Conservation (phyloP, 2,113 vertebrate genomes). For the Progne subis region DNA sequence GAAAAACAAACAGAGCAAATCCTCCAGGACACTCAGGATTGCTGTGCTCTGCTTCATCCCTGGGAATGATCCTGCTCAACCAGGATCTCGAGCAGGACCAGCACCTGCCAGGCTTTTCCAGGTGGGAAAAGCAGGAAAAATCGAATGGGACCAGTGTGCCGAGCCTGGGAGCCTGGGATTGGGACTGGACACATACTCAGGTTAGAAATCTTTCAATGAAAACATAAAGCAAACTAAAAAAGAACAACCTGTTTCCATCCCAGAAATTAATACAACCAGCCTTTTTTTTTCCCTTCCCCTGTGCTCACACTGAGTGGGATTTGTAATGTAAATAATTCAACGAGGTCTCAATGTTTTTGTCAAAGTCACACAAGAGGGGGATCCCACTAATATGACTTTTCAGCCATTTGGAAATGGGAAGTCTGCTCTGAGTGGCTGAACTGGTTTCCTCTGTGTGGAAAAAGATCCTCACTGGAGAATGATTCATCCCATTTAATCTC, state of each 20-base stretch:
- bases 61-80: not conserved
- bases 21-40: not conserved
- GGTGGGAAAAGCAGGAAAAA: not conserved
- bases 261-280: not conserved
- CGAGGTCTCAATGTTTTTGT: not conserved
- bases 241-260: not conserved
- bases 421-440: not conserved
- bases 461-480: constrained; percentile 25
- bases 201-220: not conserved
- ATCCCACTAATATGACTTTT: not conserved
- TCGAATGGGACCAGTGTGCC: not conserved
- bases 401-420: not conserved
- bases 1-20: not conserved
- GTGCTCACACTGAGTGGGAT: not conserved
- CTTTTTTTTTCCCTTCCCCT: too few species aligned
- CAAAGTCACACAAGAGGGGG: not conserved
- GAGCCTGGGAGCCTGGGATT: not conserved
- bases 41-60: not conserved
- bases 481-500: constrained; percentile 37
- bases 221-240: not conserved
- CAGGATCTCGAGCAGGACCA: fast-evolving
- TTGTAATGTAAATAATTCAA: not conserved
- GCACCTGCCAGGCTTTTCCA: not conserved
- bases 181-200: not conserved
- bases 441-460: constrained; percentile 30